These are phyloP conservation scores for Acrocera orbiculus DNA, from an alignment of 2,888 invertebrate species.

Conservation along the genomic window DNA sequence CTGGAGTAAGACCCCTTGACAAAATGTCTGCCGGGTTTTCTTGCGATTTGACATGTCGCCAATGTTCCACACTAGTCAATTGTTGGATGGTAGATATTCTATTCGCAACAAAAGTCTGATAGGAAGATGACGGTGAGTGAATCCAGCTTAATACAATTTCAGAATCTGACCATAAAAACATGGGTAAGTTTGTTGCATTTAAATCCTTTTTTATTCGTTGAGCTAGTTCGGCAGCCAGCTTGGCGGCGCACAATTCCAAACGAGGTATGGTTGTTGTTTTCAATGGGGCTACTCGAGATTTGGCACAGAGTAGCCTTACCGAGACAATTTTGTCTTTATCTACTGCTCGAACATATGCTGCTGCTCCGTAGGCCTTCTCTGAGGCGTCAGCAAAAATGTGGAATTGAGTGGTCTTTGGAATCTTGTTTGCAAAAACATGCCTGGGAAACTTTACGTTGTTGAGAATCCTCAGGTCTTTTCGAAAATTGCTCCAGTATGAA, in stretches of 20 bases:
- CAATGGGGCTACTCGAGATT: background rate
- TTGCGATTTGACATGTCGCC: background rate
- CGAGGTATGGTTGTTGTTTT: background rate
- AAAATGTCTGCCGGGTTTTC: background rate
- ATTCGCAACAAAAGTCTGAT: constrained; percentile 16
- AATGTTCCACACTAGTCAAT: background rate
- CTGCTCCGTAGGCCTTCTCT: constrained; percentile 12
- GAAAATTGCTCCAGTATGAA: background rate
- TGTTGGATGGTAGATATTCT: constrained; percentile 17
- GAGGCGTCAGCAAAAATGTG: constrained; percentile 14
- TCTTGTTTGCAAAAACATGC: too few species aligned
- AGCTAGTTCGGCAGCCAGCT: constrained; percentile 2
- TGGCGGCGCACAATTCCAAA: constrained; percentile 3
- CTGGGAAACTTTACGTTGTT: background rate
- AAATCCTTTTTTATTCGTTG: background rate
- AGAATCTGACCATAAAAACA: constrained; percentile 13
- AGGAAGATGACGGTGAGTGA: constrained; percentile 7
- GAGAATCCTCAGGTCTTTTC: background rate
- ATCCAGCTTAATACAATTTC: constrained; percentile 13
- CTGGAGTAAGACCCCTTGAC: background rate
- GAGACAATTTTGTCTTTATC: background rate
- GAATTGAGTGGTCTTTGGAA: background rate
- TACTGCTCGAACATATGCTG: constrained; percentile 9
- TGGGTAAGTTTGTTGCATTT: background rate
- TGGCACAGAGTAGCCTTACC: background rate